A percentile compares a stretch with the other conserved stretches of the same genome.
phyloP scores from a whole-genome alignment of 2,113 vertebrate genomes.

The Saccopteryx leptura region DNA sequence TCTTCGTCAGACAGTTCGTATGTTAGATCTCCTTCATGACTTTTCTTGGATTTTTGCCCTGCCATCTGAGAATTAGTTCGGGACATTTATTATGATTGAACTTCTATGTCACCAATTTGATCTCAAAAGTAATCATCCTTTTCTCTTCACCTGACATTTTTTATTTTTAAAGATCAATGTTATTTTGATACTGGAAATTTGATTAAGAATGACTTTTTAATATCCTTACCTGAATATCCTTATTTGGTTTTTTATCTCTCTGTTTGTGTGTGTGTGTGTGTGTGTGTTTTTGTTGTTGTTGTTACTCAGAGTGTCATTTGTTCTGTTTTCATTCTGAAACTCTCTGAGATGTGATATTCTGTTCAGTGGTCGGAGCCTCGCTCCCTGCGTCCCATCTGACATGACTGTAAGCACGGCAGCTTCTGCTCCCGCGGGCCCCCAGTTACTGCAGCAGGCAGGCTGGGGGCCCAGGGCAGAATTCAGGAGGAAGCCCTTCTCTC shows the following conservation, averaged over 20 bases:
- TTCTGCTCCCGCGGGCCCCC: background rate
- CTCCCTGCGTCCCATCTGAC: background rate
- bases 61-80: background rate
- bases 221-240: background rate
- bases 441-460: background rate
- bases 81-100: background rate
- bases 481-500: background rate
- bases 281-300: background rate
- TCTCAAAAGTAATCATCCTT: background rate
- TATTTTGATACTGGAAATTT: background rate
- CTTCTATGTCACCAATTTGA: background rate
- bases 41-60: background rate
- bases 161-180: background rate
- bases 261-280: background rate
- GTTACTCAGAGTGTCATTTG: background rate
- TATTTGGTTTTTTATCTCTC: background rate
- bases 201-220: conserved; percentile 26
- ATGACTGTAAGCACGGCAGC: background rate
- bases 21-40: background rate
- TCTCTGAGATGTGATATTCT: background rate
- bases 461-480: background rate
- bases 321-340: background rate
- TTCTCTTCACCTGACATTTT: background rate
- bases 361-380: background rate
- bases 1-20: background rate